Evolutionary conservation across 2,888 invertebrate species (phyloP).

Genomic region (Vanessa cardui): DNA sequence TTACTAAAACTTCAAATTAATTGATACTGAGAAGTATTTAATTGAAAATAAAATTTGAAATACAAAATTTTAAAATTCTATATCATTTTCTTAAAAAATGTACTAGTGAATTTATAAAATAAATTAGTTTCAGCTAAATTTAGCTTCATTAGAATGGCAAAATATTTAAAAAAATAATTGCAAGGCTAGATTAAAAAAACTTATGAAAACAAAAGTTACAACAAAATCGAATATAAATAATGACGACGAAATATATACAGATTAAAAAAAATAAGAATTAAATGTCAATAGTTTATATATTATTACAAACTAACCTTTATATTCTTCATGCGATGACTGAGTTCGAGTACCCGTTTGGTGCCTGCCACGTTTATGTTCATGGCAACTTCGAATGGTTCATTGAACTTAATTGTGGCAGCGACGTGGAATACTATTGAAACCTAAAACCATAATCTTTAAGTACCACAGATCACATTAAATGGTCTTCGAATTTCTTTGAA

Average conservation of each 20-base stretch:
- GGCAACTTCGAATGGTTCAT: conserved; percentile 43
- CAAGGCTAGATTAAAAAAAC: not conserved
- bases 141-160: too few species aligned
- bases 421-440: conserved; percentile 48
- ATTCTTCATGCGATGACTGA: conserved; percentile 49
- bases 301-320: conserved; percentile 45
- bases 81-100: too few species aligned
- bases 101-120: too few species aligned
- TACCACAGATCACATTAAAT: too few species aligned
- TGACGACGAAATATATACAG: too few species aligned
- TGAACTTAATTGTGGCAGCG: conserved; percentile 47
- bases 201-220: not conserved
- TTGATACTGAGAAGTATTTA: too few species aligned
- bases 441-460: conserved; percentile 30
- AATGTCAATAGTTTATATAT: not conserved
- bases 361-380: conserved; percentile 45
- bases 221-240: not conserved
- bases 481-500: not conserved
- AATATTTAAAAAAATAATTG: not conserved
- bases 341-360: conserved; percentile 48
- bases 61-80: too few species aligned
- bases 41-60: too few species aligned
- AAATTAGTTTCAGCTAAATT: too few species aligned
- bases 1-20: too few species aligned
- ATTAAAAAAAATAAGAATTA: not conserved